Evolutionary conservation across 2,888 invertebrate genomes (phyloP), one percentile per base, ranked within the genome.

Genomic region (Cylindroiulus punctatus): DNA sequence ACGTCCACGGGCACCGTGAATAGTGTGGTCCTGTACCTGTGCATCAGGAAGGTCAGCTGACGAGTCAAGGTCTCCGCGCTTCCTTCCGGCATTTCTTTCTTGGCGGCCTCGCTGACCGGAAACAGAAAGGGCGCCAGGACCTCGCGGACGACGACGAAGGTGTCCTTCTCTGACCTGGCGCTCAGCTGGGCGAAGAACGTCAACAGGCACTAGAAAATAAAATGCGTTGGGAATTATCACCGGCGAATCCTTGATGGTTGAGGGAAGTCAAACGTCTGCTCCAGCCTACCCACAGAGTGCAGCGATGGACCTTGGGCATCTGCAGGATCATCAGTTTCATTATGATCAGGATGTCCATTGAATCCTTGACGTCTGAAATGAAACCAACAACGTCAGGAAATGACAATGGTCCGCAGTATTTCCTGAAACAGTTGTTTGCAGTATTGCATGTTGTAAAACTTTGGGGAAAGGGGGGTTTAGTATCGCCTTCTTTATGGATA

Each of bases 121-220:
- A 92, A 92, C 89, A 98, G 93, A 86, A 98, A 96, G n/a, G 98
- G 98, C 22, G 97, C 97, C 88, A 97, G 96, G 89, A 98, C 97
- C 94, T 97, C 97, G 47, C 97, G 95, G 57, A 98, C 96, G 90
- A 97, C 97, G 90, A 96, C 96, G 88, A 95, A 93, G 89, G 94
- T 95, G 98, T 98, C 98, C 92, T 96, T 95, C 91, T 98, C 98
- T 88, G 92, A 92, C 89, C 94, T 93, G 84, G 93, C 93, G 3
- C 95, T 94, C 86, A 98, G 94, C 89, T 94, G 93, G 86, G 94
- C 93, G 88, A 96, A 93, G 89, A 97, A 96, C n/a, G 93, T 92
- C 88, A 98, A 91, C 88, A 98, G 91, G 88, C 95, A 94, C 89
- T 96, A 94, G 87, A 52, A 52, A n/a, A 1, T 19, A n/a, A n/a